Evolutionary conservation across 2,113 vertebrate species (phyloP).

Genomic region (Tichodroma muraria): DNA sequence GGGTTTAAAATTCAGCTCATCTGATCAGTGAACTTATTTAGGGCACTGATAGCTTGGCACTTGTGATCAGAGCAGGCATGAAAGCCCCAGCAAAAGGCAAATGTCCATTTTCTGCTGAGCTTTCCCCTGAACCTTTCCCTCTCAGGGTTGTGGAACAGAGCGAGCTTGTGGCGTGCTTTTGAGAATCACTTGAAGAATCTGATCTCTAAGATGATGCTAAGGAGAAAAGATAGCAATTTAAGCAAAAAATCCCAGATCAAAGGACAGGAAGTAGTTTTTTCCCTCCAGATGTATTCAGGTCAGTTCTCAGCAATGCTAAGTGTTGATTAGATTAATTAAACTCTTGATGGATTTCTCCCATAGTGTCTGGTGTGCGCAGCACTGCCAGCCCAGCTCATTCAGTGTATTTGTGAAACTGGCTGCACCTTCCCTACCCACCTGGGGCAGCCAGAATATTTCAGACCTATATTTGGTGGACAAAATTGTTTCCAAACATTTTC

Average conservation of each 20-base stretch:
- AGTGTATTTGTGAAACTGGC: neutral
- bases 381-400: rapidly evolving
- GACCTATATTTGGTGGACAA: neutral
- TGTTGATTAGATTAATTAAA: neutral
- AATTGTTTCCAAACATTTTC: neutral
- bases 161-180: rapidly evolving
- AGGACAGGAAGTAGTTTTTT: neutral
- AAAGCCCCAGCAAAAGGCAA: neutral
- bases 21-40: neutral
- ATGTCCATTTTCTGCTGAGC: neutral
- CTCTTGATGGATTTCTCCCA: neutral
- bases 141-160: neutral
- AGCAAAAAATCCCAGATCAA: neutral
- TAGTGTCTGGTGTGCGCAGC: too few relatives aligned
- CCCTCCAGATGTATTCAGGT: neutral
- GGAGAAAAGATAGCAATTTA: neutral
- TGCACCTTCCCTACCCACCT: neutral
- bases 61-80: neutral
- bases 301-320: neutral
- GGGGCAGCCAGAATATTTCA: neutral
- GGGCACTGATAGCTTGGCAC: neutral
- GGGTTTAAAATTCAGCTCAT: neutral
- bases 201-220: neutral
- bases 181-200: neutral
- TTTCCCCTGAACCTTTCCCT: neutral